These are phyloP conservation scores for Petrosia ficiformis DNA, from an alignment of 37 sponge, comb jelly and placozoan genomes.

Conservation along the genomic window DNA sequence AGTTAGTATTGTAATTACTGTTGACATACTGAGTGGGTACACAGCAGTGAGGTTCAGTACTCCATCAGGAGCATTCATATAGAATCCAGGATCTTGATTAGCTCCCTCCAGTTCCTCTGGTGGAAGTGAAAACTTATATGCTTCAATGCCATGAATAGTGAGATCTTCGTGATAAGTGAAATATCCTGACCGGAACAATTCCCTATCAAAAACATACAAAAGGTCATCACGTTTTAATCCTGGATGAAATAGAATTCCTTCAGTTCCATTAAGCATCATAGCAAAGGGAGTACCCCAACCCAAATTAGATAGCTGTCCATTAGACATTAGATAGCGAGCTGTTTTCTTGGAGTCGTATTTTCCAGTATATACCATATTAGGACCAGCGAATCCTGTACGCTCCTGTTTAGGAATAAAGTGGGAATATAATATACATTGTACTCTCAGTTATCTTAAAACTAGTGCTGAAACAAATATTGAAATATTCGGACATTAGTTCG, in stretches of 20 bases:
- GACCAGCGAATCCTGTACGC: too few species aligned
- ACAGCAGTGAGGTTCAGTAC: conserved; percentile 77
- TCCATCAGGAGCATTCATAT: conserved; percentile 62
- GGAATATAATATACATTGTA: too few species aligned
- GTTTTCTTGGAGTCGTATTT: too few species aligned
- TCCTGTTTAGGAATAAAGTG: too few species aligned
- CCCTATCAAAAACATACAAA: conserved; percentile 49
- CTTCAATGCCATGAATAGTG: conserved; percentile 35
- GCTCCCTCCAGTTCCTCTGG: conserved; percentile 53
- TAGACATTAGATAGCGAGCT: too few species aligned
- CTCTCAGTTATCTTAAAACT: too few species aligned
- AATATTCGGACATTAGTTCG: too few species aligned
- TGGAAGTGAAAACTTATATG: conserved; percentile 52
- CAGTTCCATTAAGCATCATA: conserved; percentile 57
- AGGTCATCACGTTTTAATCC: conserved; percentile 28
- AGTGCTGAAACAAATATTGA: too few species aligned
- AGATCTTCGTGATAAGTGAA: conserved; percentile 47
- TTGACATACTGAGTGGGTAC: background rate
- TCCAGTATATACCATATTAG: too few species aligned
- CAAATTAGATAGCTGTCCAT: conserved; percentile 31
- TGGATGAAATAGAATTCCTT: conserved; percentile 67
- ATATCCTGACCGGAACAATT: conserved; percentile 68
- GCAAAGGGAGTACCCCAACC: conserved; percentile 62
- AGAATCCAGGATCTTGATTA: conserved; percentile 62
- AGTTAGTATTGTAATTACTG: too few species aligned